Conservation (phyloP, 2,797 vertebrate species). For the Eutrigla gurnardus region DNA sequence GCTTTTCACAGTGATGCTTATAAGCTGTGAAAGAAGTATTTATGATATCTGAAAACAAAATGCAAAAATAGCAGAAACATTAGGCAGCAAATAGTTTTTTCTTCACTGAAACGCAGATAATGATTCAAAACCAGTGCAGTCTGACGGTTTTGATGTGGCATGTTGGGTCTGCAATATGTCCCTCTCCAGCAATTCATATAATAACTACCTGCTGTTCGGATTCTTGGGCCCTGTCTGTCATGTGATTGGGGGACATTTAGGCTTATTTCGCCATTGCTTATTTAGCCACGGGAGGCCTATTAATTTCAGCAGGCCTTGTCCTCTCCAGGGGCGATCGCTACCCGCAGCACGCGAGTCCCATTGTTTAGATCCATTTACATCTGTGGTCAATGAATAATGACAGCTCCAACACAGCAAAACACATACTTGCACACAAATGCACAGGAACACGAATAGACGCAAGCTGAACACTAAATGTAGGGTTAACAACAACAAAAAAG, state of each 20-base stretch:
- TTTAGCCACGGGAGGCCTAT: conserved; percentile 89
- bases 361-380: conserved; percentile 86
- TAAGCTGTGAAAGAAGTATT: neutral
- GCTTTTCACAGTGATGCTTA: conserved; percentile 7
- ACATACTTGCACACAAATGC: conserved; percentile 64
- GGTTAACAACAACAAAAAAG: conserved; percentile 31
- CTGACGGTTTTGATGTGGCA: conserved; percentile 79
- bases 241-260: conserved; percentile 84
- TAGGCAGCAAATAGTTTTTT: conserved; percentile 43
- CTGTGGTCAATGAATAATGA: conserved; percentile 84
- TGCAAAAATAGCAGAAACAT: conserved; percentile 39
- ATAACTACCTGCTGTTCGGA: conserved; percentile 88
- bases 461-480: conserved; percentile 42
- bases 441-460: conserved; percentile 30
- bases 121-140: conserved; percentile 62
- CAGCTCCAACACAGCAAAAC: conserved; percentile 71
- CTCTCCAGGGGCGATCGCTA: conserved; percentile 83
- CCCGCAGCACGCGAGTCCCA: conserved; percentile 77
- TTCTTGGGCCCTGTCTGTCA: conserved; percentile 86
- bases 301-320: conserved; percentile 87
- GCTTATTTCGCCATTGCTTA: conserved; percentile 87
- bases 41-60: conserved; percentile 29
- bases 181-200: conserved; percentile 80
- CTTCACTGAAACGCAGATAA: conserved; percentile 44
- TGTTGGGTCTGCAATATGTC: conserved; percentile 82